Evolutionary conservation across 2,797 vertebrate species (phyloP).

Genomic region (Pseudochromis fuscus): DNA sequence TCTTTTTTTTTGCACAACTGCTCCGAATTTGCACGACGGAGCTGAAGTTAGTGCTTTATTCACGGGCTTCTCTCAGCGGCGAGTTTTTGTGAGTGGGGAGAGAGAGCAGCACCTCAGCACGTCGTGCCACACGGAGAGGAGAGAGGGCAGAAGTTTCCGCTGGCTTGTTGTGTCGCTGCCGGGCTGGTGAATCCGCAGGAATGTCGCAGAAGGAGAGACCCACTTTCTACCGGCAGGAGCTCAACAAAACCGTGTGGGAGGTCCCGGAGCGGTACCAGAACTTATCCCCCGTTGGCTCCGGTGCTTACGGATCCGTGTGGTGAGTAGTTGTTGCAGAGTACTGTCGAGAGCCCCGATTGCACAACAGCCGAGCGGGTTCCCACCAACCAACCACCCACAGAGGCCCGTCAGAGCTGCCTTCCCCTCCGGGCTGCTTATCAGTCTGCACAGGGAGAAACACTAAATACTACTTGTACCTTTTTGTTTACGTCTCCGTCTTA

Average conservation of each 20-base stretch:
- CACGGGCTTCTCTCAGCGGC: not conserved
- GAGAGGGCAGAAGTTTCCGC: conserved; percentile 79
- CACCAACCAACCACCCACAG: conserved; percentile 43
- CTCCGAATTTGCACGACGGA: conserved; percentile 39
- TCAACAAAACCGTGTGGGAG: conserved; percentile 97
- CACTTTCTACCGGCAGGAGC: conserved; percentile 94
- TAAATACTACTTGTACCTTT: not conserved
- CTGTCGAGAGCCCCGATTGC: conserved; percentile 51
- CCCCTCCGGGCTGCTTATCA: conserved; percentile 16
- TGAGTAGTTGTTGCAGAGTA: conserved; percentile 78
- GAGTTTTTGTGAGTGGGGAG: conserved; percentile 37
- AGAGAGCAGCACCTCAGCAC: conserved; percentile 38
- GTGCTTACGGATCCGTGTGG: conserved; percentile 97
- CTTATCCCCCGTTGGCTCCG: conserved; percentile 94
- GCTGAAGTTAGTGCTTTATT: conserved; percentile 7
- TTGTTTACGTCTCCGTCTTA: conserved; percentile 58
- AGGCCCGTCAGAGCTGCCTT: conserved; percentile 55
- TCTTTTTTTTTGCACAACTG: conserved; percentile 42
- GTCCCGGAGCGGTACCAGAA: conserved; percentile 93
- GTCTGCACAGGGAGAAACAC: conserved; percentile 2
- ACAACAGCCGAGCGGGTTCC: conserved; percentile 56
- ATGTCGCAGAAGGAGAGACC: conserved; percentile 90
- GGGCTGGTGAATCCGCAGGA: conserved; percentile 80
- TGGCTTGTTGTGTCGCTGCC: conserved; percentile 72
- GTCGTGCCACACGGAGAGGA: conserved; percentile 56